phyloP scores from a whole-genome alignment of 1,140 invertebrate genomes.

The Orchesella cincta region DNA sequence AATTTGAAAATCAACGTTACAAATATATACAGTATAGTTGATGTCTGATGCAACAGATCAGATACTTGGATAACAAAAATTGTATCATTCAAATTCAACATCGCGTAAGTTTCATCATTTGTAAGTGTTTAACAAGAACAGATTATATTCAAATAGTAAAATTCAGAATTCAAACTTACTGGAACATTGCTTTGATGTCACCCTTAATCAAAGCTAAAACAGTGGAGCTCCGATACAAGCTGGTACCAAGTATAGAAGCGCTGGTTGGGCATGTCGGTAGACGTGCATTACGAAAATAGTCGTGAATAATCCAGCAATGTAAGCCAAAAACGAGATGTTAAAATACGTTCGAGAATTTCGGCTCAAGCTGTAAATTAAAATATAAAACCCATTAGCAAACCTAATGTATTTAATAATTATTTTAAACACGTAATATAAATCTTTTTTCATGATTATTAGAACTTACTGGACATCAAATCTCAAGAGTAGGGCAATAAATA shows the following conservation, averaged over 20 bases:
- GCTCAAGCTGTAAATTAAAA: slow-evolving; percentile 69
- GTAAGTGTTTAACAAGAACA: too few relatives aligned
- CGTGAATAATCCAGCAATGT: slow-evolving; percentile 86
- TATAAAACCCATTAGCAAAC: background rate
- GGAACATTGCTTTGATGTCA: slow-evolving; percentile 85
- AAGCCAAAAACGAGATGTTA: slow-evolving; percentile 89
- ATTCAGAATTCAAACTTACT: slow-evolving; percentile 67
- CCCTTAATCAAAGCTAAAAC: slow-evolving; percentile 83
- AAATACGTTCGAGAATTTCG: slow-evolving; percentile 89
- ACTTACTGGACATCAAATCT: slow-evolving; percentile 83
- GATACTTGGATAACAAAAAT: slow-evolving; percentile 18
- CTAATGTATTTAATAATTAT: slow-evolving; percentile 1
- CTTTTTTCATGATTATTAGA: slow-evolving; percentile 2
- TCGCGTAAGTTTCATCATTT: background rate
- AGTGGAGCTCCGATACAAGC: slow-evolving; percentile 89
- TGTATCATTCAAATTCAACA: background rate
- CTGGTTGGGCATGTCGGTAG: slow-evolving; percentile 98
- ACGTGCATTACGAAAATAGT: slow-evolving; percentile 98
- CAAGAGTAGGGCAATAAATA: slow-evolving; percentile 95
- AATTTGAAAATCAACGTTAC: too few relatives aligned
- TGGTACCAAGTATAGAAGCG: slow-evolving; percentile 94
- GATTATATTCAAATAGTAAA: background rate
- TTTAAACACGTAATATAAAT: background rate
- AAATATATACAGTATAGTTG: background rate
- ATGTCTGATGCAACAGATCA: background rate